A percentile compares a stretch with the other conserved stretches of the same genome.
Evolutionary conservation across 1,140 invertebrate species (phyloP).

Genomic region (Ephestia elutella): DNA sequence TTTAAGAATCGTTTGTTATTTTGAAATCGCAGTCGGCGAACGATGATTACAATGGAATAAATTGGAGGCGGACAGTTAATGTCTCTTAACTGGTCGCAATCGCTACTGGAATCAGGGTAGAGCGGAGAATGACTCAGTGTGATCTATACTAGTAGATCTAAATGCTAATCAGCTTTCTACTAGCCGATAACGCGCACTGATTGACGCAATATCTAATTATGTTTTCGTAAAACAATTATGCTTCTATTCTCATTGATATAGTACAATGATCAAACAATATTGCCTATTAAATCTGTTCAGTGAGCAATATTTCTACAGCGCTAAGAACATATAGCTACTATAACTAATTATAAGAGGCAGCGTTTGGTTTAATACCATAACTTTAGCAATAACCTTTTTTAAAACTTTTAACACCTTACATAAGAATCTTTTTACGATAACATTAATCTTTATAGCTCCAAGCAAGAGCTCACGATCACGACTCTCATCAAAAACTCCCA

Average conservation of each 20-base stretch:
- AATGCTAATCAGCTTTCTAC: slow-evolving; percentile 7
- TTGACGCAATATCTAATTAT: not conserved
- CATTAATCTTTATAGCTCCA: no score
- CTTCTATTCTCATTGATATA: not conserved
- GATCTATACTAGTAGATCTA: not conserved
- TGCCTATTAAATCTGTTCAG: no score
- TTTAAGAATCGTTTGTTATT: slow-evolving; percentile 50
- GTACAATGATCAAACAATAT: no score
- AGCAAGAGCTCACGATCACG: no score
- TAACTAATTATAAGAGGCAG: no score
- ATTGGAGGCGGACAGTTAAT: slow-evolving; percentile 38
- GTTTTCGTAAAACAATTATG: not conserved
- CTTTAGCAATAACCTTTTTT: no score
- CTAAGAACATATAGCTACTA: no score
- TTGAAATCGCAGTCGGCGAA: slow-evolving; percentile 36
- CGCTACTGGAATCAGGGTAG: slow-evolving; percentile 6
- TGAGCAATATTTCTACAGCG: no score
- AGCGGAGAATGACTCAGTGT: slow-evolving; percentile 1
- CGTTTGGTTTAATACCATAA: no score
- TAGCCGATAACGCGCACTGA: not conserved
- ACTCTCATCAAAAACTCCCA: no score
- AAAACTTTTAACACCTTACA: no score
- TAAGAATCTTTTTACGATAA: no score
- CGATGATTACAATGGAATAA: slow-evolving; percentile 47
- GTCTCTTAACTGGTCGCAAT: slow-evolving; percentile 1